Base-by-base conservation (phyloP, 2,888 invertebrate species). In the Entomobrya multifasciata region DNA sequence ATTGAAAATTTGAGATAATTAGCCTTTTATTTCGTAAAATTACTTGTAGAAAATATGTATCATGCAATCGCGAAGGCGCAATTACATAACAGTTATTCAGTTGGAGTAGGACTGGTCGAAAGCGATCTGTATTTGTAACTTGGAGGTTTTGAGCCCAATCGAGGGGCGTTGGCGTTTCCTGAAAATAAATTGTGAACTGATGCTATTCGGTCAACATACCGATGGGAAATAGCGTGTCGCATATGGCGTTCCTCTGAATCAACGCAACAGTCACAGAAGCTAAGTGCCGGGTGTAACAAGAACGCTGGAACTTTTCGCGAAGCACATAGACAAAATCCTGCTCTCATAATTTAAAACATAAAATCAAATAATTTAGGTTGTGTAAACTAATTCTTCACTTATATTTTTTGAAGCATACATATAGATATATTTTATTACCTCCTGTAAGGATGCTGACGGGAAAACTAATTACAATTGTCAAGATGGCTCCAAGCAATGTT, bases 141-240 rank as follows among this genome's bases (percentile, higher is more conserved):
- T 1, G 86, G 86, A 47, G 88, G 88, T 11, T 74, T 86, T 1
- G 79, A 70, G 36, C 67, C 52, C 36, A 88, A 57, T 60, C n/a
- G n/a, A n/a, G n/a, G n/a, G n/a, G n/a, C n/a, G n/a, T n/a, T n/a
- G n/a, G 44, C 15, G 30, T 62, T 88, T n/a, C 55, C 74, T 30
- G 65, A 62, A 62, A 36, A 88, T 13, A 88, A 36, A 74, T 86
- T 88, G 22, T 88, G 85, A 49, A 86, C 72, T 52, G 88, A 88
- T 2, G 74, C 41, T 62, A 88, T 83, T 80, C 88, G 79, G 25
- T 88, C 88, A 3, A 86, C 86, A n/a, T 86, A 57, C 60, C 77
- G 49, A 22, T 81, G 77, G 6, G 86, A 86, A 47, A 77, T 81
- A 13, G 86, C 76, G 36, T 81, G 86, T 10, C 25, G 76, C 1